phyloP scores from a whole-genome alignment of 2,113 vertebrate species.

The Lota lota region DNA sequence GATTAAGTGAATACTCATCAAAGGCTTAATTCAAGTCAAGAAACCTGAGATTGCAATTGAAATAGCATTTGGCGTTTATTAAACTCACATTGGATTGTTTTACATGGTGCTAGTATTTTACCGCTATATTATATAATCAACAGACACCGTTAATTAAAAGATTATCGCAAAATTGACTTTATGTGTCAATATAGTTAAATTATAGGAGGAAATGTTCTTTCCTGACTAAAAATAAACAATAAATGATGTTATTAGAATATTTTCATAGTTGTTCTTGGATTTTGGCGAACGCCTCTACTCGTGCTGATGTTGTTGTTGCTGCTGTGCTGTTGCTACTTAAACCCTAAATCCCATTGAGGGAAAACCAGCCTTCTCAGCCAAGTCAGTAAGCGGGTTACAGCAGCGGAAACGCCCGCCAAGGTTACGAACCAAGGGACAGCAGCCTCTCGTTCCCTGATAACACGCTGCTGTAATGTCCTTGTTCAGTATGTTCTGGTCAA shows the following conservation, averaged over 20 bases:
- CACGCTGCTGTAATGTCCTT: conserved; percentile 45
- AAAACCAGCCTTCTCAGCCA: conserved; percentile 30
- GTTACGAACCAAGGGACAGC: conserved; percentile 56
- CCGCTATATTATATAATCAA: no score
- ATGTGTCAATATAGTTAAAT: no score
- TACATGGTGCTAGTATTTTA: no score
- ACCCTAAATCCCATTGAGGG: conserved; percentile 36
- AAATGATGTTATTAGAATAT: not conserved
- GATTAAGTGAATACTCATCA: conserved; percentile 49
- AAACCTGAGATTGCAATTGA: conserved; percentile 39
- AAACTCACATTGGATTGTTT: no score
- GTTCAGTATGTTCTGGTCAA: conserved; percentile 44
- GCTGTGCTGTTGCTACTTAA: conserved; percentile 8
- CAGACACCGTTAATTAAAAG: no score
- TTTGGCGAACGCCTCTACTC: not conserved
- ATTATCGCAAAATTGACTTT: no score
- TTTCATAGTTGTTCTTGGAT: not conserved
- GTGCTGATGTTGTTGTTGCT: conserved; percentile 1
- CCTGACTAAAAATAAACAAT: no score
- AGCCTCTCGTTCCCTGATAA: conserved; percentile 41
- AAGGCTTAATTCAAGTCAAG: conserved; percentile 31
- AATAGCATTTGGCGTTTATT: conserved; percentile 2
- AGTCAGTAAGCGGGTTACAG: conserved; percentile 57
- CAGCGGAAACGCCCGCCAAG: conserved; percentile 51
- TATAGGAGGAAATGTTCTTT: no score